Conservation (phyloP, 2,797 vertebrate species). For the Poeciliopsis paucimaculata region DNA sequence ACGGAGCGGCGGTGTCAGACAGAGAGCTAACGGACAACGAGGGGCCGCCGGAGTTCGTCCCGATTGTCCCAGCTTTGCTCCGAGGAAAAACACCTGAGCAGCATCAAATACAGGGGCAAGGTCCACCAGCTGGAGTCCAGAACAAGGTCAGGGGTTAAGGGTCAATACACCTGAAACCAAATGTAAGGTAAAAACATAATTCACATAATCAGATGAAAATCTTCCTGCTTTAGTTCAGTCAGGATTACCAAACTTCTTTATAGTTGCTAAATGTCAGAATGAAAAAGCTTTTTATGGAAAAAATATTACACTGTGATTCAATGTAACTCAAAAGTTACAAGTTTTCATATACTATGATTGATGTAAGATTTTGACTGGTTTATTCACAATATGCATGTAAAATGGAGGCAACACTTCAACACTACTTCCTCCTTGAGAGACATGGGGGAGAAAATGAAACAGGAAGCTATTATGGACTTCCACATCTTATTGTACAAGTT, state of each 20-base stretch:
- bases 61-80: slow-evolving; percentile 94
- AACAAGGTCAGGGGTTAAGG: slow-evolving; percentile 47
- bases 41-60: slow-evolving; percentile 96
- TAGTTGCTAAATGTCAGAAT: neutral
- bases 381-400: too few relatives aligned
- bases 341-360: neutral
- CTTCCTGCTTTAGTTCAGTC: neutral
- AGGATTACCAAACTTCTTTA: neutral
- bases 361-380: too few relatives aligned
- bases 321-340: neutral
- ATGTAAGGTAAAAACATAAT: neutral
- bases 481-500: neutral
- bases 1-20: slow-evolving; percentile 93
- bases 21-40: slow-evolving; percentile 97
- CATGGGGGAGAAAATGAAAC: neutral
- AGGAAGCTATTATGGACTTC: neutral
- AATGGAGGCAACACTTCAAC: neutral
- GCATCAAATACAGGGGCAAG: slow-evolving; percentile 53
- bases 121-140: slow-evolving; percentile 50
- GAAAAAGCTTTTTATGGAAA: neutral
- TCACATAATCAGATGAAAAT: neutral
- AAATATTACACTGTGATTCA: too few relatives aligned
- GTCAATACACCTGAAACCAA: neutral
- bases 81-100: slow-evolving; percentile 79
- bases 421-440: neutral